Evolutionary conservation across 2,113 vertebrate genomes (phyloP), one percentile per base, ranked within the genome.

Genomic region (Procapra przewalskii): DNA sequence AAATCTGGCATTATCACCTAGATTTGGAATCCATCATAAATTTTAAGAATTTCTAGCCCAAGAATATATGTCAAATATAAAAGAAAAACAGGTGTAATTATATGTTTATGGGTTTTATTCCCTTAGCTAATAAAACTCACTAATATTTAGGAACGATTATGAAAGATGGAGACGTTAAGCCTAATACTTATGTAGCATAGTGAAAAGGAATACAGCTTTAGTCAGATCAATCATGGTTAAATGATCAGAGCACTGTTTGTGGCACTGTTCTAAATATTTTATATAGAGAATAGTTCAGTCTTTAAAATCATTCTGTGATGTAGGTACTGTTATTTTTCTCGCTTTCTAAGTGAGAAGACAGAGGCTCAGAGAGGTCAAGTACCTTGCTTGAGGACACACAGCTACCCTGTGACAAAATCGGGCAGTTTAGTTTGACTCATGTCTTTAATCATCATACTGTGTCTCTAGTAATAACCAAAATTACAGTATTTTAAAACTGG

Each of bases 1-100:
- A 90, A 94, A 97, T 52, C 6, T 85, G 9, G 19, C 21, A n/a
- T 55, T 85, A 57, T 62, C n/a, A 31, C 25, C 36, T 96, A 36
- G 11, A 67, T 52, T 92, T 95, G 45, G 21, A 48, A 14, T 71
- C 43, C 25, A 55, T 2, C 0, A 33, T 27, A 48, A 79, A 3
- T 9, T 84, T 87, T 64, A 36, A 31, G n/a, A 84, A 48, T 92
- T 52, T 84, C 31, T 71, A 81, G 48, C 8, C 43, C n/a, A 94
- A 95, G 16, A 84, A 87, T 40, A 5, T 21, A 52, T 3, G 17
- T 50, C 77, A 92, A 90, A 82, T 43, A 81, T 55, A 45, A 4
- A 81, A 14, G 4, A 94, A 82, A 54, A 54, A 54, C 7, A 45
- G 12, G 27, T 81, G 10, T 3, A 88, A 40, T 43, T 52, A 55